phyloP scores from a whole-genome alignment of 1,140 invertebrate genomes.

The Anadara kagoshimensis region DNA sequence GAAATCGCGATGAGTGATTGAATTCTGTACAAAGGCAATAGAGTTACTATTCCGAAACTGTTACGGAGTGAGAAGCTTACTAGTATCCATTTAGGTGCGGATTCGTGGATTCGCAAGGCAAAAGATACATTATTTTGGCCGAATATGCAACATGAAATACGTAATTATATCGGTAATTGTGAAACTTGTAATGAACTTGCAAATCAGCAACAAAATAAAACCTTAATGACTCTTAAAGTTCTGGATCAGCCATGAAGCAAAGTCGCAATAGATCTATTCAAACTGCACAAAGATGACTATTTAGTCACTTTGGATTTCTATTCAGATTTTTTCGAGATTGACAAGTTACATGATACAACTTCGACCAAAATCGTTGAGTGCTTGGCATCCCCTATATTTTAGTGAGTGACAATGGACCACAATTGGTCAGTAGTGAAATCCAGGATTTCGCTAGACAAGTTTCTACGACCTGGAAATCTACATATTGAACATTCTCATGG shows the following conservation, averaged over 20 bases:
- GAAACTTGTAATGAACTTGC: conserved; percentile 4
- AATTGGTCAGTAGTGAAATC: too few relatives aligned
- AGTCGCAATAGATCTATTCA: conserved; percentile 25
- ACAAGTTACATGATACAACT: too few relatives aligned
- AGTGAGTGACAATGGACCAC: too few relatives aligned
- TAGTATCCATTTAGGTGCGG: conserved; percentile 32
- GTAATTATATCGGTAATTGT: conserved; percentile 11
- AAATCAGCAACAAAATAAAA: conserved; percentile 26
- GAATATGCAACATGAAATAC: conserved; percentile 38
- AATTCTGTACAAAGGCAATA: conserved; percentile 32
- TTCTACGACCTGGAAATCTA: too few relatives aligned
- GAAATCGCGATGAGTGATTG: conserved; percentile 40
- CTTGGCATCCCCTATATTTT: too few relatives aligned
- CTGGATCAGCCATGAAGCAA: conserved; percentile 12
- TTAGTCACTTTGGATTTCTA: conserved; percentile 40
- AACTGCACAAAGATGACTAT: conserved; percentile 9
- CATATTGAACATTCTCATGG: too few relatives aligned
- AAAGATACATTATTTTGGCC: conserved; percentile 51
- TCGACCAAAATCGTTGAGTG: too few relatives aligned
- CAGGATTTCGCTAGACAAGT: too few relatives aligned
- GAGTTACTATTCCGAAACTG: conserved; percentile 25
- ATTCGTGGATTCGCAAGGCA: conserved; percentile 36
- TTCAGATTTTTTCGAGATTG: too few relatives aligned
- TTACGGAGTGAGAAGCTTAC: conserved; percentile 15
- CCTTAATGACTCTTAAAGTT: conserved; percentile 19